Evolutionary conservation across 2,113 vertebrate species (phyloP).

Genomic region (Coturnix japonica): DNA sequence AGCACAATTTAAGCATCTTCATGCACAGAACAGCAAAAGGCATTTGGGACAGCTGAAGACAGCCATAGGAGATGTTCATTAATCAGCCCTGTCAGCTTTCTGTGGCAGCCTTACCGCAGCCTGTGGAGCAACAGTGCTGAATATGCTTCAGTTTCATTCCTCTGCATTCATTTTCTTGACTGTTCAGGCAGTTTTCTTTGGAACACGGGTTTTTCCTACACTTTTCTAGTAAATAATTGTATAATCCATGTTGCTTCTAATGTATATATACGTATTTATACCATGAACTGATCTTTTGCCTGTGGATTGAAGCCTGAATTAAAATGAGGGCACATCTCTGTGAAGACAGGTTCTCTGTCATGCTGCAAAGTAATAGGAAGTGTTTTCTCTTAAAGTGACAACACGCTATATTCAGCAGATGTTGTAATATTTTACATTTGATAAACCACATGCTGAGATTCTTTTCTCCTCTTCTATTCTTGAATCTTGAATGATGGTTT

Average conservation of each 20-base stretch:
- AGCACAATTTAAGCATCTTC: background rate
- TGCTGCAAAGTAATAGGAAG: background rate
- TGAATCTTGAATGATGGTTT: background rate
- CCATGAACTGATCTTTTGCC: background rate
- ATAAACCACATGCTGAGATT: background rate
- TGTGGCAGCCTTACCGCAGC: background rate
- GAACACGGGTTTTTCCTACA: background rate
- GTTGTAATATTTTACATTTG: background rate
- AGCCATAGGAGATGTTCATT: rapidly evolving
- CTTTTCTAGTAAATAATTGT: background rate
- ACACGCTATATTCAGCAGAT: background rate
- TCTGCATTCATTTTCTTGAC: background rate
- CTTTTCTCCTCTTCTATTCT: background rate
- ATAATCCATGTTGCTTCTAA: background rate
- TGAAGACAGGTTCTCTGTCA: background rate
- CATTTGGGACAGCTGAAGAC: background rate
- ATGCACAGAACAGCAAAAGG: background rate
- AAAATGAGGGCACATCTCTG: background rate
- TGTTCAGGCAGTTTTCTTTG: background rate
- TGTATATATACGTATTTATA: background rate
- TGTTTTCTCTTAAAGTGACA: background rate
- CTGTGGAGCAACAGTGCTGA: background rate
- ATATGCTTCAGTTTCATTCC: background rate
- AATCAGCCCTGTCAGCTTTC: background rate
- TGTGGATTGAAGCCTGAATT: background rate